phyloP scores from a whole-genome alignment of 2,113 vertebrate genomes.

The Malurus alboscapulatus region DNA sequence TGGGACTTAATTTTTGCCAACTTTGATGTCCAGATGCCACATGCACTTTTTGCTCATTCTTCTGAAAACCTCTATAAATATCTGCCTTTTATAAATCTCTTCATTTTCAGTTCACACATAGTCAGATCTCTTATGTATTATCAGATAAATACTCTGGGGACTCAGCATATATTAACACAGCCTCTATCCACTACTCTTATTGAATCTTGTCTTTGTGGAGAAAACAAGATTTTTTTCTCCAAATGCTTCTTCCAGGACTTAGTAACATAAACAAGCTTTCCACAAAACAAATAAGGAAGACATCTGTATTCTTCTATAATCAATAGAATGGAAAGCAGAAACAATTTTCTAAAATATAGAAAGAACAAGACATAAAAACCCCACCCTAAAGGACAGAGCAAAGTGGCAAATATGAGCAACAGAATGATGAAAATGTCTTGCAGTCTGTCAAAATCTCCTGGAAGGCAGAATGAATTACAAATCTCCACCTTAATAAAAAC shows the following conservation, averaged over 20 bases:
- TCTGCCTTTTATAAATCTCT: background rate
- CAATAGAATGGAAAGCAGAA: background rate
- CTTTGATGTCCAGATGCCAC: background rate
- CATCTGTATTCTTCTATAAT: background rate
- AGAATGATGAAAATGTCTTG: background rate
- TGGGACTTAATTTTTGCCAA: background rate
- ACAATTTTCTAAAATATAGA: background rate
- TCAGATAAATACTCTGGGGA: background rate
- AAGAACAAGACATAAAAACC: background rate
- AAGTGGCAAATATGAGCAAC: background rate
- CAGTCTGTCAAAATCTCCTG: background rate
- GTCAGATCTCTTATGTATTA: background rate
- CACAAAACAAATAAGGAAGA: background rate
- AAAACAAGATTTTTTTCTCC: background rate
- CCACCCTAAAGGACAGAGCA: background rate
- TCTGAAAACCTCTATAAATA: background rate
- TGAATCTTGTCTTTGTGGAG: background rate
- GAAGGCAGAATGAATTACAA: background rate
- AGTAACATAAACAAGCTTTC: background rate
- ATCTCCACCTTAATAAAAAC: background rate
- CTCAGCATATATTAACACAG: background rate
- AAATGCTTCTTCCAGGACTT: background rate
- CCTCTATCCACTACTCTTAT: background rate
- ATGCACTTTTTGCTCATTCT: background rate
- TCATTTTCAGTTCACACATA: background rate